phyloP scores from a whole-genome alignment of 2,888 invertebrate species.

The Entomobrya proxima region DNA sequence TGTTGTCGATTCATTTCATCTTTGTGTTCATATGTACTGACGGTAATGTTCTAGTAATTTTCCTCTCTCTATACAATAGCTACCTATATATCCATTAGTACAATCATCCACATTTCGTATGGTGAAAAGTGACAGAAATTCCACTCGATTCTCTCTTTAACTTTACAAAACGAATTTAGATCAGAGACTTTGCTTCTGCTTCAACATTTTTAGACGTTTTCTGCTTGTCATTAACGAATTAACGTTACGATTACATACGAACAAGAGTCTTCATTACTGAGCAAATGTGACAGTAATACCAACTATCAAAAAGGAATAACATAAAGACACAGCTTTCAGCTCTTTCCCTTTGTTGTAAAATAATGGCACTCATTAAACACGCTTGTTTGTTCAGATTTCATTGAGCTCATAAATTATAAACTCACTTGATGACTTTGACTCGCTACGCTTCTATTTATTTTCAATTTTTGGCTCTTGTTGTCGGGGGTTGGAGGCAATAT shows the following conservation, averaged over 20 bases:
- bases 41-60: too few species aligned
- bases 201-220: too few species aligned
- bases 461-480: not conserved
- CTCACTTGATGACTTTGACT: constrained; percentile 25
- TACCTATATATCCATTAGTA: too few species aligned
- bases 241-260: too few species aligned
- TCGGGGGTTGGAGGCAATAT: too few species aligned
- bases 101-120: too few species aligned
- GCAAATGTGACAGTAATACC: not conserved
- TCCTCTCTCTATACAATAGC: too few species aligned
- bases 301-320: not conserved
- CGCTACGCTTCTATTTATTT: not conserved
- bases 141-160: too few species aligned
- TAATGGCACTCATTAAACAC: constrained; percentile 15
- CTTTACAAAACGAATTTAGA: too few species aligned
- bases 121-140: too few species aligned
- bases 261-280: not conserved
- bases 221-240: too few species aligned
- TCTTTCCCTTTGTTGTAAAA: not conserved
- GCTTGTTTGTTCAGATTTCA: constrained; percentile 17
- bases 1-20: not conserved
- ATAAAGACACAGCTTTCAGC: not conserved
- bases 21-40: not conserved
- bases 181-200: too few species aligned
- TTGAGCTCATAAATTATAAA: constrained; percentile 28